Evolutionary conservation across 2,113 vertebrate species (phyloP).

Genomic region (Microtus oregoni): DNA sequence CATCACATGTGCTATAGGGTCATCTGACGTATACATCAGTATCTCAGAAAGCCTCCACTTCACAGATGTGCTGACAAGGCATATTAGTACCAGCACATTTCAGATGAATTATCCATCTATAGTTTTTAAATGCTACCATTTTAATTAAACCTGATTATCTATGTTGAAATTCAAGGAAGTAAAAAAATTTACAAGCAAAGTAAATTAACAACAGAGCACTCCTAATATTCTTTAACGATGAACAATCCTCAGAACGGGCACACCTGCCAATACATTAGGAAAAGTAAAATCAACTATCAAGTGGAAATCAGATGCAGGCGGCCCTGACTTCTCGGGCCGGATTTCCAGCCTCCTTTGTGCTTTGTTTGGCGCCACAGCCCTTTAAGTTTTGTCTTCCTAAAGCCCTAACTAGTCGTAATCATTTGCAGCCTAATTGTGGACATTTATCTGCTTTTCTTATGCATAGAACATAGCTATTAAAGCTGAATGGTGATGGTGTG

Average conservation of each 20-base stretch:
- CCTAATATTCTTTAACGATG: slow-evolving; percentile 83
- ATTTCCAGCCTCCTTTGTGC: slow-evolving; percentile 90
- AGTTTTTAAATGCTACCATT: slow-evolving; percentile 41
- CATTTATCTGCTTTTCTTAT: slow-evolving; percentile 95
- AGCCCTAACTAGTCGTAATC: slow-evolving; percentile 93
- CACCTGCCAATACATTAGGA: slow-evolving; percentile 92
- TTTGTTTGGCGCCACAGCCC: slow-evolving; percentile 92
- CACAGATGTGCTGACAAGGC: slow-evolving; percentile 55
- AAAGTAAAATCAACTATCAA: slow-evolving; percentile 89
- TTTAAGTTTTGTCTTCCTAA: slow-evolving; percentile 93
- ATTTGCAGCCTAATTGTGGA: slow-evolving; percentile 97
- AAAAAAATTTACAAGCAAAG: slow-evolving; percentile 83
- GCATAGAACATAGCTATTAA: slow-evolving; percentile 94
- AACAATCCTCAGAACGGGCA: slow-evolving; percentile 88
- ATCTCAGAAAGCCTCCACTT: slow-evolving; percentile 61
- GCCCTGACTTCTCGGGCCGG: slow-evolving; percentile 90
- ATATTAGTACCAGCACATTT: slow-evolving; percentile 60
- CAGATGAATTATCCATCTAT: slow-evolving; percentile 55
- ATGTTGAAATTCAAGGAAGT: slow-evolving; percentile 79
- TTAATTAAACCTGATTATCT: slow-evolving; percentile 65
- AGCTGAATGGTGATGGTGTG: slow-evolving; percentile 95
- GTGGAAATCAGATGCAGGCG: slow-evolving; percentile 87
- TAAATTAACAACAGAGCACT: slow-evolving; percentile 82
- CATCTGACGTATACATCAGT: slow-evolving; percentile 32
- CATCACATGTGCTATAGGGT: neutral